These are phyloP conservation scores for Sebastes taczanowskii DNA, from an alignment of 2,797 vertebrate species.

Conservation along the genomic window DNA sequence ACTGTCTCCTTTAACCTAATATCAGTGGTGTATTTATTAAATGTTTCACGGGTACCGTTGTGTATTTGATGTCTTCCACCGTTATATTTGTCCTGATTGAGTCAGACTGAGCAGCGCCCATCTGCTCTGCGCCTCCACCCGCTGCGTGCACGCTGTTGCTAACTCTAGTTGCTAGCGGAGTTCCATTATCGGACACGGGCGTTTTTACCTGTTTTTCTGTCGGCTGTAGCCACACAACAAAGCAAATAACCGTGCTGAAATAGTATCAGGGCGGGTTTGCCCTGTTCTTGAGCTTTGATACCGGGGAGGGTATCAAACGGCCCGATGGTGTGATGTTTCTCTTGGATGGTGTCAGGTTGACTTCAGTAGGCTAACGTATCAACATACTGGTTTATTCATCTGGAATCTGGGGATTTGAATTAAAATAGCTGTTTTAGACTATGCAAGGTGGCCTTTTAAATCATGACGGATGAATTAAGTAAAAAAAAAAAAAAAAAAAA, in stretches of 20 bases:
- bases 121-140: conserved; percentile 29
- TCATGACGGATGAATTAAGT: neutral
- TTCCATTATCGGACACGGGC: conserved; percentile 57
- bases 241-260: accelerated
- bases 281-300: too few species aligned
- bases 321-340: neutral
- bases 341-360: neutral
- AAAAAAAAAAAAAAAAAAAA: neutral
- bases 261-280: accelerated
- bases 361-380: neutral
- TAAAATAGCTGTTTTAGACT: accelerated
- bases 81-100: neutral
- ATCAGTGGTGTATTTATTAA: accelerated
- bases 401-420: neutral
- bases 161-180: neutral
- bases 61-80: too few species aligned
- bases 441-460: accelerated
- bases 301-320: accelerated
- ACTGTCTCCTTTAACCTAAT: accelerated
- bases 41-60: neutral
- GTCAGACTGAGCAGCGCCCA: conserved; percentile 23
- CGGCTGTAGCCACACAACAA: neutral
- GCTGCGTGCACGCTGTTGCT: conserved; percentile 28
- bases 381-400: too few species aligned
- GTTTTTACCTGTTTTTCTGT: too few species aligned